Evolutionary conservation across 64 coral and sea anemone genomes (phyloP), one percentile per base, ranked within the genome.

Genomic region (Montipora efflorescens): DNA sequence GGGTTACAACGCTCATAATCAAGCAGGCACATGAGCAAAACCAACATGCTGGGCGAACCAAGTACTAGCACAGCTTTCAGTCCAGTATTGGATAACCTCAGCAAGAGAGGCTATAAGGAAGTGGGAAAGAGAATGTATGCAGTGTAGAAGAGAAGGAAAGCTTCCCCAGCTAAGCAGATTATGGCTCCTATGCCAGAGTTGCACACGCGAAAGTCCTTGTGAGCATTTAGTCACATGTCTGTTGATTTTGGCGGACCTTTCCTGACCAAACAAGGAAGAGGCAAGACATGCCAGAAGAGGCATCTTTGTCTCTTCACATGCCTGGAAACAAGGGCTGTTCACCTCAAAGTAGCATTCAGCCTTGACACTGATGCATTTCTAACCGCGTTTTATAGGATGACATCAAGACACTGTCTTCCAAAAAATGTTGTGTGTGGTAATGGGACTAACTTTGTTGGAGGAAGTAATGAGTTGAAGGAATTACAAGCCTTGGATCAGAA

Each of bases 41-140:
- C 18, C 77, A 93, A 44, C 90, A 93, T 64, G 90, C 52, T 20
- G 90, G 90, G 14, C 78, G 45, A 92, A 96, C 62, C 84, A 92
- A 47, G 67, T 79, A 23, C 28, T 96, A 7, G 70, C 90, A 18
- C 53, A 82, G 15, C 84, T 96, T 20, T 92, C 76, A 20, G 57
- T 18, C 18, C 22, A 84, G 28, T 36, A 36, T 36, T 36, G 28
- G 28, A 36, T 36, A 36, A 36, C 1, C 28, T 36, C 28, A 36
- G 28, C 28, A 36, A 36, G 86, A 61, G 91, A 93, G 23, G 90
- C 45, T 18, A 93, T 96, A 1, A 76, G 59, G 62, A 79, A 92
- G 3, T 96, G 95, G 85, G 88, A 95, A 46, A 90, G 45, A 86
- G 88, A 82, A 77, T 95, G 93, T 28, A 86, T 48, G 51, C 43